These are phyloP conservation scores for Lepidurus packardi DNA, from an alignment of 1,140 invertebrate species.

Conservation along the genomic window DNA sequence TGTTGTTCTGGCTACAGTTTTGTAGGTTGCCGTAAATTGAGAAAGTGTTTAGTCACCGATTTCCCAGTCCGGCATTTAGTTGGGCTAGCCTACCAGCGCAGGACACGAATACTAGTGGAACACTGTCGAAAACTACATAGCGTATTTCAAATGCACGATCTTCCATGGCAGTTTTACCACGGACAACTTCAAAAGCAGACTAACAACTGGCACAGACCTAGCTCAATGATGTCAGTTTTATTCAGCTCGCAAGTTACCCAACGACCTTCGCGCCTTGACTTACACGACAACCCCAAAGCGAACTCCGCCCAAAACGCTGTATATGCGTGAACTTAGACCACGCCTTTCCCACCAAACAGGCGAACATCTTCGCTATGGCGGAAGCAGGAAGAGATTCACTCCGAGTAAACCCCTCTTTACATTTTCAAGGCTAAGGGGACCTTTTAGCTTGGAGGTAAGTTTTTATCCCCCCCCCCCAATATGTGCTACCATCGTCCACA, in stretches of 20 bases:
- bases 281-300: background rate
- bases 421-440: background rate
- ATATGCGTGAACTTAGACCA: background rate
- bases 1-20: background rate
- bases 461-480: too few species aligned
- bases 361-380: constrained; percentile 7
- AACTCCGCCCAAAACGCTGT: background rate
- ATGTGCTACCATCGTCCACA: too few species aligned
- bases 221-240: background rate
- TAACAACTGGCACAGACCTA: background rate
- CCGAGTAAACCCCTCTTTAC: background rate
- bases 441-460: background rate
- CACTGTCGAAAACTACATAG: background rate
- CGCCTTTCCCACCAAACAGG: background rate
- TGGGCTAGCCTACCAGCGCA: background rate
- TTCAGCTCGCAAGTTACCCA: background rate
- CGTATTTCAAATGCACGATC: background rate
- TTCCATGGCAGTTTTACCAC: background rate
- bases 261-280: background rate
- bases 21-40: background rate
- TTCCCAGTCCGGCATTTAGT: background rate
- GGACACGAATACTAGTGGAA: background rate
- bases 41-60: constrained; percentile 9
- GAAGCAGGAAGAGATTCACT: constrained; percentile 1
- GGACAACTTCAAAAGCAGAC: background rate